Conservation (phyloP, 2,888 invertebrate genomes). For the Lochmaea crataegi region DNA sequence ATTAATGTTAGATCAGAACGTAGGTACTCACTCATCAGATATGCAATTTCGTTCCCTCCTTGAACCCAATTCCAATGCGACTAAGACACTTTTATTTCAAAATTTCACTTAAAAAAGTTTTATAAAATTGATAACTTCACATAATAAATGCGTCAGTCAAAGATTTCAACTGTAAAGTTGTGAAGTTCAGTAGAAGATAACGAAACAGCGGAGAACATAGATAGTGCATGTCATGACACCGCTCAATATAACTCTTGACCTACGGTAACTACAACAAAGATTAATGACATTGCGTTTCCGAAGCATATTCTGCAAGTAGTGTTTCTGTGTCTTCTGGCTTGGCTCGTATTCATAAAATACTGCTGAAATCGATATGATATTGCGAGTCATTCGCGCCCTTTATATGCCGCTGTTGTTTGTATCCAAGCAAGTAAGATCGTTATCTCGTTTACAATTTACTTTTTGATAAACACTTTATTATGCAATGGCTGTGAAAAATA, state of each 20-base stretch:
- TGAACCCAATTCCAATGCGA: no score
- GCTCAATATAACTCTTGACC: conserved; percentile 60
- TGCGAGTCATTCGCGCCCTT: conserved; percentile 36
- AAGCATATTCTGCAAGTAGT: conserved; percentile 32
- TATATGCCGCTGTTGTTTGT: not conserved
- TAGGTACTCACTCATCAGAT: no score
- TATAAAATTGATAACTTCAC: no score
- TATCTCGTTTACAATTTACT: not conserved
- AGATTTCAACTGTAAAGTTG: not conserved
- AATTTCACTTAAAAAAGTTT: no score
- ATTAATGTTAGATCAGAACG: no score
- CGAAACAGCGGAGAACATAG: conserved; percentile 47
- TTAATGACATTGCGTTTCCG: conserved; percentile 59
- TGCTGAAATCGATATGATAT: conserved; percentile 43
- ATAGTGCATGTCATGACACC: conserved; percentile 60
- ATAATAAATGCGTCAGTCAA: no score
- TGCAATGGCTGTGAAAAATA: not conserved
- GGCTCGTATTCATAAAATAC: conserved; percentile 13
- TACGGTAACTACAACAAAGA: conserved; percentile 59
- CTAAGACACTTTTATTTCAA: no score
- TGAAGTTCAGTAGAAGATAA: conserved; percentile 45
- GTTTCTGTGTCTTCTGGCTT: conserved; percentile 14
- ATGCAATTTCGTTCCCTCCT: no score
- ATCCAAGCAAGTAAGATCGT: not conserved
- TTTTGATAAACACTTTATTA: not conserved